Percentiles rank a stretch among this genome's conserved stretches.
Evolutionary conservation across 2,888 invertebrate species (phyloP).

Genomic region (Esperia sulphurella): DNA sequence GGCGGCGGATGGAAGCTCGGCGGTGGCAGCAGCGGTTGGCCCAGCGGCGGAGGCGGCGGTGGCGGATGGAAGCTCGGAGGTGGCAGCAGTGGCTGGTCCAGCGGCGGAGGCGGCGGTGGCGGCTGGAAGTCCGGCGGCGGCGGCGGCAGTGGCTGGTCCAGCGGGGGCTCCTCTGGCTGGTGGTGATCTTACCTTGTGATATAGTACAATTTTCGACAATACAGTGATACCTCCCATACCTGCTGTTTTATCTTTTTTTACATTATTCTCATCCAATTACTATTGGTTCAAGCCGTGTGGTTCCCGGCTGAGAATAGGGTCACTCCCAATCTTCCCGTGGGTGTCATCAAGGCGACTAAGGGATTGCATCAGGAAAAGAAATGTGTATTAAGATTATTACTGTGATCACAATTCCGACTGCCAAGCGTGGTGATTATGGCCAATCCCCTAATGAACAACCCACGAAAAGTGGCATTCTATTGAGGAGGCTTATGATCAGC

Average conservation of each 20-base stretch:
- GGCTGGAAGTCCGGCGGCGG: constrained; percentile 20
- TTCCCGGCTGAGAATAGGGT: no score
- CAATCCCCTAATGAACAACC: no score
- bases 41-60: constrained; percentile 18
- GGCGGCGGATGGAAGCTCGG: constrained; percentile 22
- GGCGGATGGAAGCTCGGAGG: constrained; percentile 8
- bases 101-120: constrained; percentile 14
- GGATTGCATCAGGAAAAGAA: no score
- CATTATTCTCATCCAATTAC: no score
- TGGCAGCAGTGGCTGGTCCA: constrained; percentile 16
- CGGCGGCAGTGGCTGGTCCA: constrained; percentile 16
- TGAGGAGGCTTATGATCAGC: no score
- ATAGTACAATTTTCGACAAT: constrained; percentile 44
- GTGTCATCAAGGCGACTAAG: no score
- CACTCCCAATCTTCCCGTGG: no score
- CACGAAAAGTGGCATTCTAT: no score
- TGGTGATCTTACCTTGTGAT: constrained; percentile 42
- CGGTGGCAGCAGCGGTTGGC: constrained; percentile 25
- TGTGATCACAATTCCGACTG: no score
- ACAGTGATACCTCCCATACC: constrained; percentile 46
- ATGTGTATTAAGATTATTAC: no score
- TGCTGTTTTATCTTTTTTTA: not conserved
- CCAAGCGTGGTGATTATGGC: no score
- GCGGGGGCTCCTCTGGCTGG: constrained; percentile 48
- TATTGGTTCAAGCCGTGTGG: no score